Conservation (phyloP, 2,888 invertebrate species). For the Chirona hameri region DNA sequence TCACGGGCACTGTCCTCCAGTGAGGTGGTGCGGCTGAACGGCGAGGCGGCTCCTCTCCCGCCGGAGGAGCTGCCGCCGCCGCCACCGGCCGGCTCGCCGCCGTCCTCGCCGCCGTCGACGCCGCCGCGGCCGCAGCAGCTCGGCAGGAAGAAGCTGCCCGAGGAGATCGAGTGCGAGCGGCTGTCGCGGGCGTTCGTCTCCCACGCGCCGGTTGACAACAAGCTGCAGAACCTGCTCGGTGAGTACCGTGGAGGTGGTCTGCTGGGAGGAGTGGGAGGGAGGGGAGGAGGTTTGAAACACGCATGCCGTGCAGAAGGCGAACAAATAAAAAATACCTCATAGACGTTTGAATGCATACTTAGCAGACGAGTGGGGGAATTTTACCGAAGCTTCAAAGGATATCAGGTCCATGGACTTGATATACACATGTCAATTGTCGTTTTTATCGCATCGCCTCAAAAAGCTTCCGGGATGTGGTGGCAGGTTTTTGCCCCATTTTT, state of each 20-base stretch:
- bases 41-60: constrained; percentile 3
- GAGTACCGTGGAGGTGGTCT: constrained; percentile 35
- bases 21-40: not conserved
- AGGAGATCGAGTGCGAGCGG: constrained; percentile 75
- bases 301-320: too few species aligned
- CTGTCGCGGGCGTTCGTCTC: constrained; percentile 50
- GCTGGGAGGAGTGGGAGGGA: too few species aligned
- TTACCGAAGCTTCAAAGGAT: too few species aligned
- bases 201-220: constrained; percentile 35
- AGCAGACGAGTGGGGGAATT: too few species aligned
- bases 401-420: too few species aligned
- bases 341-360: too few species aligned
- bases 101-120: constrained; percentile 23
- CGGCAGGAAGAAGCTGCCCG: constrained; percentile 50
- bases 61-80: constrained; percentile 24
- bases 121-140: constrained; percentile 41
- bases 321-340: too few species aligned
- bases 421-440: too few species aligned
- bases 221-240: constrained; percentile 41
- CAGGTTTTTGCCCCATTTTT: too few species aligned
- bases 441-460: constrained; percentile 43
- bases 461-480: not conserved
- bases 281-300: too few species aligned
- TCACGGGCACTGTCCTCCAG: not conserved
- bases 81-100: constrained; percentile 33